Base-by-base conservation (phyloP, 2,797 vertebrate species). In the Allobates femoralis region DNA sequence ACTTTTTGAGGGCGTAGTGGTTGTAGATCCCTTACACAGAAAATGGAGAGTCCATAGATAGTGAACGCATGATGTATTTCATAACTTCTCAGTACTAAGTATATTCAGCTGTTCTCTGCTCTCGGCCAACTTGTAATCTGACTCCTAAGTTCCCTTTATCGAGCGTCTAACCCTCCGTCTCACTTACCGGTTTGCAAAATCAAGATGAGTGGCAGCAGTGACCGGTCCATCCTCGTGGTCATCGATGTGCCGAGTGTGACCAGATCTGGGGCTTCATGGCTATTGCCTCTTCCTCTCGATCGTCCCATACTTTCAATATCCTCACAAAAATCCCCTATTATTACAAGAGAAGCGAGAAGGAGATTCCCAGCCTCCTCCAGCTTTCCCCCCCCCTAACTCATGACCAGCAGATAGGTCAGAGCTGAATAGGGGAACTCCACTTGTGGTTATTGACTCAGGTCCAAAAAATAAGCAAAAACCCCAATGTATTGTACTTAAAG, bases 131-230 rank as follows among this genome's bases (percentile, higher is more conserved):
- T 71, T 10, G 18, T 37, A 30, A 71, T 18, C 18, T 11, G 6
- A 34, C 23, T 37, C 26, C 28, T 19, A 71, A 34, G 10, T 37
- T 71, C 67, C 19, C 19, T 16, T 34, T 19, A 32, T 3, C 1
- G 16, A 34, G 32, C 30, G 1, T 18, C 2, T 53, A 18, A 4
- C 16, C 11, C 18, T 23, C 6, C 51, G 23, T 34, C 7, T 69
- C 23, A 53, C 85, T 41, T 28, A 86, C 85, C 79, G 64, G 79
- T 34, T 21, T 74, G 55, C 46, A 51, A 8, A 11, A 86, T 6
- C 21, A 86, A 6, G 7, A 62, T 1, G 11, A 76, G 67, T 12
- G 26, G 5, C 4, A 53, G 8, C 67, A 46, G 18, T 15, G 55
- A 64, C 2, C 12, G 8, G 11, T 56, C 19, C 79, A 75, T 81